Evolutionary conservation across 1,140 invertebrate genomes (phyloP).

Genomic region (Brachionus angularis): DNA sequence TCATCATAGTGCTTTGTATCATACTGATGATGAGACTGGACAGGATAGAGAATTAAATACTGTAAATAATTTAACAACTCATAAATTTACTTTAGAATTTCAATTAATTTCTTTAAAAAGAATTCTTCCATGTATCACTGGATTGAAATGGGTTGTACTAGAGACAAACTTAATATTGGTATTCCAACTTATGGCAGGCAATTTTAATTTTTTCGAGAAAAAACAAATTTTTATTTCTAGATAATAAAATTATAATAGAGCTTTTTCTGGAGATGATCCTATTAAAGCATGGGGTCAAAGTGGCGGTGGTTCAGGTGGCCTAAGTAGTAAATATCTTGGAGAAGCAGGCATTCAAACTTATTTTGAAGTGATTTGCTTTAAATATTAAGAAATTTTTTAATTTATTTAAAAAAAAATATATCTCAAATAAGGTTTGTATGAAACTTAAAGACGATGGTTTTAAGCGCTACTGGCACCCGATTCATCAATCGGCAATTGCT

Average conservation of each 20-base stretch:
- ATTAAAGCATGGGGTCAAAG: constrained; percentile 36
- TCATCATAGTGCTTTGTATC: constrained; percentile 40
- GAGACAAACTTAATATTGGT: constrained; percentile 26
- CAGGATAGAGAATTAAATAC: constrained; percentile 42
- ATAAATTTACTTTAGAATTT: not conserved
- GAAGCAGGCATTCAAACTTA: constrained; percentile 39
- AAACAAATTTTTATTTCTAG: not conserved
- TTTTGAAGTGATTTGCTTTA: constrained; percentile 2
- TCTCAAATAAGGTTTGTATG: not conserved
- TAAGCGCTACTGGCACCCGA: constrained; percentile 40
- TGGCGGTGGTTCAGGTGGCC: constrained; percentile 12
- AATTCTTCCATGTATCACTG: constrained; percentile 42
- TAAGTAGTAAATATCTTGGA: constrained; percentile 32
- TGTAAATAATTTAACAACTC: not conserved
- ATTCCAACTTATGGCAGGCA: constrained; percentile 38
- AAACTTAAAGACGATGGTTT: constrained; percentile 39
- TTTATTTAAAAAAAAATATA: no score
- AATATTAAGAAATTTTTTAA: not conserved
- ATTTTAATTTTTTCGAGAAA: not conserved
- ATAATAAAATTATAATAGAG: not conserved
- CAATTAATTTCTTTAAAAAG: constrained; percentile 3
- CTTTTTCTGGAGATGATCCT: constrained; percentile 27
- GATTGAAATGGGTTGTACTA: constrained; percentile 33
- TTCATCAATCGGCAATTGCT: constrained; percentile 37
- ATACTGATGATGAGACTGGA: constrained; percentile 20